Evolutionary conservation across 2,888 invertebrate species (phyloP).

Genomic region (Hyles lineata): DNA sequence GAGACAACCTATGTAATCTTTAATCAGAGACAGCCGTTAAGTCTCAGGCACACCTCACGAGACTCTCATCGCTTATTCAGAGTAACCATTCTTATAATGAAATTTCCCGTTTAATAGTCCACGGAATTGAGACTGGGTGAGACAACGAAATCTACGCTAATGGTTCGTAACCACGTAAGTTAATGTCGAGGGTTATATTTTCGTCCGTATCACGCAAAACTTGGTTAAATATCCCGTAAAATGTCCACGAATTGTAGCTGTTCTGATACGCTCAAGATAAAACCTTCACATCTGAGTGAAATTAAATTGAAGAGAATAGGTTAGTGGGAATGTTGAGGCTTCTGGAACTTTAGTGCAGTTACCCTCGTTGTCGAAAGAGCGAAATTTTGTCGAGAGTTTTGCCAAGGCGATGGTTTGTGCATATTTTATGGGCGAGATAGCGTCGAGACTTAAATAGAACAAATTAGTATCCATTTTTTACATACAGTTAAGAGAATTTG

Average conservation of each 20-base stretch:
- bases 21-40: slow-evolving; percentile 61
- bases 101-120: slow-evolving; percentile 73
- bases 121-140: slow-evolving; percentile 70
- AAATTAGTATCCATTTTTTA: not conserved
- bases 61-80: slow-evolving; percentile 66
- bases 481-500: not conserved
- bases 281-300: slow-evolving; percentile 40
- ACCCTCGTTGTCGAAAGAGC: slow-evolving; percentile 38
- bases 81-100: slow-evolving; percentile 74
- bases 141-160: slow-evolving; percentile 73
- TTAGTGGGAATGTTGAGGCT: slow-evolving; percentile 46
- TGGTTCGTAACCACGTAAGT: slow-evolving; percentile 71
- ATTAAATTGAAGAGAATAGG: slow-evolving; percentile 49
- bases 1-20: slow-evolving; percentile 61
- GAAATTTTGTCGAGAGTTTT: slow-evolving; percentile 36
- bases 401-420: slow-evolving; percentile 10
- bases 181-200: slow-evolving; percentile 56
- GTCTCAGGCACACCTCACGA: slow-evolving; percentile 51
- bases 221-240: slow-evolving; percentile 50
- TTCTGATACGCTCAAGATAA: slow-evolving; percentile 39
- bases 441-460: slow-evolving; percentile 12
- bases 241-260: slow-evolving; percentile 47
- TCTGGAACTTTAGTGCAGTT: slow-evolving; percentile 43
- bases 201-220: slow-evolving; percentile 45
- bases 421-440: slow-evolving; percentile 28